These are phyloP conservation scores for Ictidomys tridecemlineatus DNA, from an alignment of 2,113 vertebrate species.

Conservation along the genomic window DNA sequence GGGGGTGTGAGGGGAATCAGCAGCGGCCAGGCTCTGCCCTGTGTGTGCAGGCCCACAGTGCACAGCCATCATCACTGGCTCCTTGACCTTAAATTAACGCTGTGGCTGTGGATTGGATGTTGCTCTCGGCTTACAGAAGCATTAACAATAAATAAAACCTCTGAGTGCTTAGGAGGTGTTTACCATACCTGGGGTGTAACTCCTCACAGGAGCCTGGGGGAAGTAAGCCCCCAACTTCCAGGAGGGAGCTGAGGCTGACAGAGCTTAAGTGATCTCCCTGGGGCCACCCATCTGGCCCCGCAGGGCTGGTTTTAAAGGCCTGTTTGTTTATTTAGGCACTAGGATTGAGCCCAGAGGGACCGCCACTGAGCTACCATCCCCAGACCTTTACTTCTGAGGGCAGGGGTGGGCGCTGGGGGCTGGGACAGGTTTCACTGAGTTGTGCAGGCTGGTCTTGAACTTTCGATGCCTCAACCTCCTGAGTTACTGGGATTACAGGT, in stretches of 20 bases:
- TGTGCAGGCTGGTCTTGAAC: too few species aligned
- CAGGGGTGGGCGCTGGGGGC: too few species aligned
- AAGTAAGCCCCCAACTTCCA: neutral
- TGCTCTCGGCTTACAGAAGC: neutral
- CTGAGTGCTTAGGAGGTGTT: neutral
- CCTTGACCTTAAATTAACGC: neutral
- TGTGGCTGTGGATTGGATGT: neutral
- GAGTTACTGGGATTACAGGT: too few species aligned
- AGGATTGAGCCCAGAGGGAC: neutral
- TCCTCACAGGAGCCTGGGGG: neutral
- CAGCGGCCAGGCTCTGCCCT: neutral
- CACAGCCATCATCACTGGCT: neutral
- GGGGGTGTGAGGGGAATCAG: neutral
- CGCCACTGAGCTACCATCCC: too few species aligned
- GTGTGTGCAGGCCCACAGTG: neutral
- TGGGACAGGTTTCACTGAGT: too few species aligned
- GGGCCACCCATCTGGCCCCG: neutral
- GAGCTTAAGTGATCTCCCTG: neutral
- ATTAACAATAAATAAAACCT: neutral
- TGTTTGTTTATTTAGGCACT: neutral
- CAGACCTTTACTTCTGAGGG: too few species aligned
- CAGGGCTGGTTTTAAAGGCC: neutral
- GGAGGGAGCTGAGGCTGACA: neutral
- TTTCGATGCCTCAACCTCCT: too few species aligned
- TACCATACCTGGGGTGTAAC: neutral